These are phyloP conservation scores for Sarcophaga subvicina DNA, from an alignment of 2,888 invertebrate species.

Conservation along the genomic window DNA sequence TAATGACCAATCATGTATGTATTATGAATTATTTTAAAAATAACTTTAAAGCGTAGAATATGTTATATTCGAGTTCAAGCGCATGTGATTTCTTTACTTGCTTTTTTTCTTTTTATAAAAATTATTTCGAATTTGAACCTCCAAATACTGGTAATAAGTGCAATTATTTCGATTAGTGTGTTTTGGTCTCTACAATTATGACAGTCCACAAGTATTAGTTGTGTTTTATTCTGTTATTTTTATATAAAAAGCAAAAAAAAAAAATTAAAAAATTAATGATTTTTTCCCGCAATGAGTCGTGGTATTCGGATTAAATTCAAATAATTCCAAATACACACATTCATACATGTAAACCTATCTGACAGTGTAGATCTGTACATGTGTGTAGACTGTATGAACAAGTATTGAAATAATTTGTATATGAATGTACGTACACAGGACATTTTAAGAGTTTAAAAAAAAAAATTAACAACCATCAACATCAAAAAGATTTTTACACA, in stretches of 20 bases:
- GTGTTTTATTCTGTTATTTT: not conserved
- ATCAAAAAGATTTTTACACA: conserved; percentile 1
- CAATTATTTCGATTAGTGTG: not conserved
- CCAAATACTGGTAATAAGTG: not conserved
- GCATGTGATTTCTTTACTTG: not conserved
- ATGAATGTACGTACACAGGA: not conserved
- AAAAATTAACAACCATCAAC: not conserved
- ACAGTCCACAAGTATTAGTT: not conserved
- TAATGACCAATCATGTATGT: too few species aligned
- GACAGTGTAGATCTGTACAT: too few species aligned
- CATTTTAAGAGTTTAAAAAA: not conserved
- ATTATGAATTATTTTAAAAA: too few species aligned
- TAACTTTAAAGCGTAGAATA: too few species aligned
- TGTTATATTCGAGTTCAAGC: too few species aligned
- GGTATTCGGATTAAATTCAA: not conserved
- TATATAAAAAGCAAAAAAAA: too few species aligned
- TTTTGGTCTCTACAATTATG: not conserved
- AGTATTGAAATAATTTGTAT: not conserved
- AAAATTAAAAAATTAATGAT: not conserved
- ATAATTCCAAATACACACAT: not conserved
- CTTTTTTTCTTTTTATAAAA: not conserved
- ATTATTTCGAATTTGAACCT: too few species aligned
- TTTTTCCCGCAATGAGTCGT: not conserved
- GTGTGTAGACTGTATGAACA: not conserved
- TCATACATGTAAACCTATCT: too few species aligned